A percentile compares a stretch with the other conserved stretches of the same genome.
phyloP scores from a whole-genome alignment of 2,888 invertebrate species.

The Scelioninae gen. 1 region DNA sequence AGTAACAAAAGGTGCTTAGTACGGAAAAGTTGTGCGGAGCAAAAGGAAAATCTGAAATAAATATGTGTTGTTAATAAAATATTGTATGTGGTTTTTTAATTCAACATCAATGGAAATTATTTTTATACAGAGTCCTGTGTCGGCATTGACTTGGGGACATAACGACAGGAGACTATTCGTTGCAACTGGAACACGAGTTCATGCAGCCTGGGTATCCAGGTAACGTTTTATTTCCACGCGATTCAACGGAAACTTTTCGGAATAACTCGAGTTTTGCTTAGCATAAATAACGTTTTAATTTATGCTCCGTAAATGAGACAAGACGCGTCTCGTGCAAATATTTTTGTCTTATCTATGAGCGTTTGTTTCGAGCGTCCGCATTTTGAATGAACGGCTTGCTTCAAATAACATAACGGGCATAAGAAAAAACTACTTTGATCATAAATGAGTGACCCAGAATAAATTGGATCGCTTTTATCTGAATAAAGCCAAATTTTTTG shows the following conservation, averaged over 20 bases:
- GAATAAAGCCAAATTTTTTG: slow-evolving; percentile 7
- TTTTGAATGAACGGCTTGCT: background rate
- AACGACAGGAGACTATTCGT: slow-evolving; percentile 97
- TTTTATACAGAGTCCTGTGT: slow-evolving; percentile 89
- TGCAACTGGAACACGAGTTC: slow-evolving; percentile 95
- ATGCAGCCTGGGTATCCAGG: slow-evolving; percentile 96
- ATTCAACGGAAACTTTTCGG: slow-evolving; percentile 1
- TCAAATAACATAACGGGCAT: background rate
- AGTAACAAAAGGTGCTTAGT: no score
- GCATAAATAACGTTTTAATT: slow-evolving; percentile 1
- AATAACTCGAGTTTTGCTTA: slow-evolving; percentile 12
- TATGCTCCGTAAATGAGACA: background rate
- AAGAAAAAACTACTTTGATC: slow-evolving; percentile 19
- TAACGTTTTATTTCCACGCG: slow-evolving; percentile 66
- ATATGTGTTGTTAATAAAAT: no score
- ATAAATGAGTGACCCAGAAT: slow-evolving; percentile 27
- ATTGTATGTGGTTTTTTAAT: background rate
- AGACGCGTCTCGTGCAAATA: background rate
- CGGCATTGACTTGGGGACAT: slow-evolving; percentile 99
- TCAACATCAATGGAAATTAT: slow-evolving; percentile 11
- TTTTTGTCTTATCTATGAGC: background rate
- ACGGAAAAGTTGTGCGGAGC: no score
- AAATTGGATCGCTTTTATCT: slow-evolving; percentile 24
- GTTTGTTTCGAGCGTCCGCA: background rate
- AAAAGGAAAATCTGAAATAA: no score